Conservation (phyloP, 2,888 invertebrate genomes). For the Pammene aurita region DNA sequence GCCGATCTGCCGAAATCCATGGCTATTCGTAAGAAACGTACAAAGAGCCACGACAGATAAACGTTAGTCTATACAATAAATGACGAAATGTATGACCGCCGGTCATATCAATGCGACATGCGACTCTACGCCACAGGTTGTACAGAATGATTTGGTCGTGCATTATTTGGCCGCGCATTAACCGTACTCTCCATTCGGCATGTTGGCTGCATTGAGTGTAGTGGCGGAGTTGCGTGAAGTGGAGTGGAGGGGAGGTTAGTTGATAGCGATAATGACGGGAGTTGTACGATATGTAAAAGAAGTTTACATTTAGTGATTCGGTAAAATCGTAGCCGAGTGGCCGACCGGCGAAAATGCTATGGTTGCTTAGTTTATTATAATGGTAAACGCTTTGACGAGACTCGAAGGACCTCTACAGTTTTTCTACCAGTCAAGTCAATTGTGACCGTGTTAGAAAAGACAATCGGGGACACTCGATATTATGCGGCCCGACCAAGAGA, state of each 20-base stretch:
- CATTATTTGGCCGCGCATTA: too few species aligned
- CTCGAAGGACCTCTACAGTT: slow-evolving; percentile 51
- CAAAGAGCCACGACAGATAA: too few species aligned
- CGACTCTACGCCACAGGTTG: too few species aligned
- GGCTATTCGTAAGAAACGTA: too few species aligned
- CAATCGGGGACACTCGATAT: slow-evolving; percentile 69
- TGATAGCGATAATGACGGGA: slow-evolving; percentile 43
- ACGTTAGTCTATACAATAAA: too few species aligned
- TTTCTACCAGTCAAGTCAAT: slow-evolving; percentile 60
- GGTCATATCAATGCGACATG: too few species aligned
- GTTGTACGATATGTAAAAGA: slow-evolving; percentile 47
- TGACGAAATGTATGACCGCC: too few species aligned
- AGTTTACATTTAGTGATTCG: slow-evolving; percentile 43
- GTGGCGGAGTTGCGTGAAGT: slow-evolving; percentile 33
- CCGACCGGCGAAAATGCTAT: slow-evolving; percentile 48
- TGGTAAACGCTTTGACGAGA: slow-evolving; percentile 58
- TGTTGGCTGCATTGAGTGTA: slow-evolving; percentile 35
- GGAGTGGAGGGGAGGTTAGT: slow-evolving; percentile 40
- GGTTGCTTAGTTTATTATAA: slow-evolving; percentile 45
- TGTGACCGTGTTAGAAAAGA: slow-evolving; percentile 71
- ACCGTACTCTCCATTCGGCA: too few species aligned
- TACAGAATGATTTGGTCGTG: too few species aligned
- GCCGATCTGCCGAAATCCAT: too few species aligned
- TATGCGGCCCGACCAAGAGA: slow-evolving; percentile 77
- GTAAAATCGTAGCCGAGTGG: slow-evolving; percentile 46